Percentiles rank a stretch among this genome's conserved stretches.
Evolutionary conservation across 2,888 invertebrate genomes (phyloP).

Genomic region (Plagiodera versicolora): DNA sequence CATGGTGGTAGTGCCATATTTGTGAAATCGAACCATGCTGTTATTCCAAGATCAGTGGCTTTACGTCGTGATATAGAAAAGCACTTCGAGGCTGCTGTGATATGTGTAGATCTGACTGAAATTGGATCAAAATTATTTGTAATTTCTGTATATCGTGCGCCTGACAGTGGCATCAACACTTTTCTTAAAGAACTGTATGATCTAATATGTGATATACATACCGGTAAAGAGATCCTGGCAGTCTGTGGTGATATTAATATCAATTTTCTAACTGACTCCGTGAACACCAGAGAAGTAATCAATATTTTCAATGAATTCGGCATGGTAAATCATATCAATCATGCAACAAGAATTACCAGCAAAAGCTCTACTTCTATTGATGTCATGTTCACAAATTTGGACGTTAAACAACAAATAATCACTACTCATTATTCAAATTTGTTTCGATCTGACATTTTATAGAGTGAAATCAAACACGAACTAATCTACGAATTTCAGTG

Average conservation of each 20-base stretch:
- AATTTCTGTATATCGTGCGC: slow-evolving; percentile 1
- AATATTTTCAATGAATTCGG: slow-evolving; percentile 9
- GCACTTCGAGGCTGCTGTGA: slow-evolving; percentile 8
- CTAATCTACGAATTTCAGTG: no score
- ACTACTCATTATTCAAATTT: no score
- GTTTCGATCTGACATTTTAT: no score
- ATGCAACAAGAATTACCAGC: slow-evolving; percentile 3
- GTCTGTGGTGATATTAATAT: slow-evolving; percentile 4
- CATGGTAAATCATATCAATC: slow-evolving; percentile 7
- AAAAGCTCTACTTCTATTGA: slow-evolving; percentile 5
- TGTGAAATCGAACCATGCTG: neutral
- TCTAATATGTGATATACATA: slow-evolving; percentile 7
- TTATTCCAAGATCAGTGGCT: slow-evolving; percentile 1
- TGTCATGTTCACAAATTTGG: slow-evolving; percentile 6
- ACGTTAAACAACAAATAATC: slow-evolving; percentile 2
- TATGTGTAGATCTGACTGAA: slow-evolving; percentile 6
- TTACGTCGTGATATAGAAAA: slow-evolving; percentile 5
- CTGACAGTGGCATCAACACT: neutral
- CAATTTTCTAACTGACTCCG: slow-evolving; percentile 2
- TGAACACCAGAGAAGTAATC: slow-evolving; percentile 4
- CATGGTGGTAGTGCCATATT: slow-evolving; percentile 6
- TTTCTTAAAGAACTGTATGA: neutral
- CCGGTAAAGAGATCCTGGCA: neutral
- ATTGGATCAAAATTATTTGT: slow-evolving; percentile 3
- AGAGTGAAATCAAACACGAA: no score